phyloP scores from a whole-genome alignment of 1,140 invertebrate genomes.

The Drosophila setifemur region DNA sequence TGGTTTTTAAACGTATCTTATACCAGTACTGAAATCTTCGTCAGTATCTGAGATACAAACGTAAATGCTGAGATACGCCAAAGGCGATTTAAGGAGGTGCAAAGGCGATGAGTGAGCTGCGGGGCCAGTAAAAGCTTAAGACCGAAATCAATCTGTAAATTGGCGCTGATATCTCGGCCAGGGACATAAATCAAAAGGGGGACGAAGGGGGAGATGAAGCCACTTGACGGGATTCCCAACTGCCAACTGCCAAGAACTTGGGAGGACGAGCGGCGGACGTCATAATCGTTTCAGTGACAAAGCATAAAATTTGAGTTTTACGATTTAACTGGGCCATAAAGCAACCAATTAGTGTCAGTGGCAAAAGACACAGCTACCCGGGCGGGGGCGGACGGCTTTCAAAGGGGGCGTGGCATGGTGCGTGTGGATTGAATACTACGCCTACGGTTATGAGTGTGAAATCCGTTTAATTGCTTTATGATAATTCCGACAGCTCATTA shows the following conservation, averaged over 20 bases:
- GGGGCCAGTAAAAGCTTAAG: constrained; percentile 38
- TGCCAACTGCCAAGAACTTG: neutral
- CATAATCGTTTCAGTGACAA: constrained; percentile 81
- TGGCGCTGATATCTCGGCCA: constrained; percentile 57
- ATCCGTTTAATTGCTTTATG: constrained; percentile 79
- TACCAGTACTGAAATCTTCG: neutral
- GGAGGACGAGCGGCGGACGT: constrained; percentile 55
- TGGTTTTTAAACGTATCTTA: neutral
- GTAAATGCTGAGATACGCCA: neutral
- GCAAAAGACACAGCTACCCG: constrained; percentile 26
- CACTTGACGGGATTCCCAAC: constrained; percentile 47
- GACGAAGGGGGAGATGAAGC: constrained; percentile 34
- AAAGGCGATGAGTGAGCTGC: constrained; percentile 48
- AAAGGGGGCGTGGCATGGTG: constrained; percentile 13
- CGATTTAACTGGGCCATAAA: constrained; percentile 79
- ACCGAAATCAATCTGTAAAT: constrained; percentile 75
- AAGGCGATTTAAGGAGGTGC: constrained; percentile 59
- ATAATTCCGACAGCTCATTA: constrained; percentile 77
- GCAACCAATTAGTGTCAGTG: constrained; percentile 81
- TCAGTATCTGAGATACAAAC: constrained; percentile 2
- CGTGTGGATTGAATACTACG: constrained; percentile 48
- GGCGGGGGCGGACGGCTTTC: neutral
- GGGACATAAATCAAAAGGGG: constrained; percentile 64
- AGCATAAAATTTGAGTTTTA: constrained; percentile 81
- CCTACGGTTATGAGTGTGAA: constrained; percentile 50